These are phyloP conservation scores for Pimephales promelas DNA, from an alignment of 2,113 vertebrate genomes.

Conservation along the genomic window DNA sequence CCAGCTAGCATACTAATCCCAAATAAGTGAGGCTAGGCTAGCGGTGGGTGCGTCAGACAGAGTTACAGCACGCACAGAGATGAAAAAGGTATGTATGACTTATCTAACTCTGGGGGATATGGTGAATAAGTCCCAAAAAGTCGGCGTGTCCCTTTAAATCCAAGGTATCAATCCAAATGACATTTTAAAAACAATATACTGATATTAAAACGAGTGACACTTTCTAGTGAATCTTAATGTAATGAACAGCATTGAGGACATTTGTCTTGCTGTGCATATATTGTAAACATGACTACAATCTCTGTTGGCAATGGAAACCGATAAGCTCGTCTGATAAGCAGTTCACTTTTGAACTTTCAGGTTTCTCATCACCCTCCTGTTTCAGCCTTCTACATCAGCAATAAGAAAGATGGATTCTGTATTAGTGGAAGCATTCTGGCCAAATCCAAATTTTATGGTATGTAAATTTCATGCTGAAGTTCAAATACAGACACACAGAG, in stretches of 20 bases:
- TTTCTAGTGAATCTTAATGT: not conserved
- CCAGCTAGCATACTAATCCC: too few species aligned
- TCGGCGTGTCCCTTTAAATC: too few species aligned
- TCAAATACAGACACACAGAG: not conserved
- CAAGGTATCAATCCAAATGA: too few species aligned
- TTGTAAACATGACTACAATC: not conserved
- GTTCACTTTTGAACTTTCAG: slow-evolving; percentile 67
- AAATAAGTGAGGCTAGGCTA: too few species aligned
- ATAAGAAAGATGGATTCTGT: slow-evolving; percentile 92
- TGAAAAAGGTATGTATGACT: too few species aligned
- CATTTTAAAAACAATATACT: not conserved
- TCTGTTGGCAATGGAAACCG: not conserved
- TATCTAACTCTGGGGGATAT: too few species aligned
- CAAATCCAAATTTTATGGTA: slow-evolving; percentile 96
- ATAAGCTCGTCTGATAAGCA: not conserved
- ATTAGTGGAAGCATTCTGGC: slow-evolving; percentile 91
- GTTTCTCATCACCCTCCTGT: slow-evolving; percentile 95
- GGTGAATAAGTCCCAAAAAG: too few species aligned
- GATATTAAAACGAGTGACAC: not conserved
- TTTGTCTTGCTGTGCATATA: not conserved
- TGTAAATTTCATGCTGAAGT: slow-evolving; percentile 2
- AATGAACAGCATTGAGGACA: not conserved
- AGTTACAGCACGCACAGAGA: too few species aligned
- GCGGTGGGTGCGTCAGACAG: too few species aligned
- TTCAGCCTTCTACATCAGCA: slow-evolving; percentile 94